Base-by-base conservation (phyloP, 35 echinoderm and acorn worm species). In the Acanthaster planci region DNA sequence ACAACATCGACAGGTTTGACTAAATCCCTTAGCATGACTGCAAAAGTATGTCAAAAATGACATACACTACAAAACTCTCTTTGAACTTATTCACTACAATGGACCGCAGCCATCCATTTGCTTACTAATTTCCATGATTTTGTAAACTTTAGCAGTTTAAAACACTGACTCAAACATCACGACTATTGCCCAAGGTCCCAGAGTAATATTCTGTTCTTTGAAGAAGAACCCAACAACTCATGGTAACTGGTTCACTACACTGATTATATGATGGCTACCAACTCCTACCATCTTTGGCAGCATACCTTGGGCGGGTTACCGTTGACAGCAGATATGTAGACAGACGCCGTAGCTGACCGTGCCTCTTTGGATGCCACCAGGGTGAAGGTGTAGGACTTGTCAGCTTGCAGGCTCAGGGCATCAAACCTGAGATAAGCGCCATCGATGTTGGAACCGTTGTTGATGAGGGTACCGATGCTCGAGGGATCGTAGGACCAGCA, bases 301-400 rank as follows among this genome's bases (percentile, higher is more conserved):
- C 80, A 19, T 89, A 93, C 94, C 94, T 93, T 86, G 15, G 94
- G 94, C 60, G 94, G 94, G 30, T 93, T 87, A 39, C 94, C 94
- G 78, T 89, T 87, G 5, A 97, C 94, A 32, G 87, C 94, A 39
- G 67, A 68, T 21, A 97, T 93, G 31, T 21, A 58, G 40, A 97
- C 85, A 39, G n/a, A 39, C 1, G 94, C 80, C 5, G 78, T 76
- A 6, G 91, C 90, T 0, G 84, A 77, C 42, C 94, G 50, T 7
- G 34, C 64, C 27, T 87, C 37, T 40, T 97, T 97, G 0, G 80
- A n/a, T 0, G 89, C 90, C 1, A 80, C 84, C 60, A 93, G 67
- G 4, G 91, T 93, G 44, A 97, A 90, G 27, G 38, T 37, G 38
- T 97, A 97, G 1, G 52, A 76, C 76, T 97, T 97, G 27, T 97